Conservation (phyloP, 2,888 invertebrate species). For the Coronaproctus castanopsis region DNA sequence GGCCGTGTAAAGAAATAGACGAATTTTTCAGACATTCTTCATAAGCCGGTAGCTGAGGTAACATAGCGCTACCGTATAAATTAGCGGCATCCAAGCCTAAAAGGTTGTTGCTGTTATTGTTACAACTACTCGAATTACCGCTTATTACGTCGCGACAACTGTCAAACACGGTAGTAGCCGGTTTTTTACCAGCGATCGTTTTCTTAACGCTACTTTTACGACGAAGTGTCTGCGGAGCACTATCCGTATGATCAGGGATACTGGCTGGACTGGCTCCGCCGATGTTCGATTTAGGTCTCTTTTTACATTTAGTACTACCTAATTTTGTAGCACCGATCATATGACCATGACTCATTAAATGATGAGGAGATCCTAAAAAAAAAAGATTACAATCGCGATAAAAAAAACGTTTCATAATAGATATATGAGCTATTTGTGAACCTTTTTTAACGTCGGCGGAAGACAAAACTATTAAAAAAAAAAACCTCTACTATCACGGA, state of each 20-base stretch:
- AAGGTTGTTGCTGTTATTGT: constrained; percentile 25
- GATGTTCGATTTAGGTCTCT: constrained; percentile 45
- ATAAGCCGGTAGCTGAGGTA: constrained; percentile 27
- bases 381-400: too few relatives aligned
- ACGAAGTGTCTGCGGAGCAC: constrained; percentile 26
- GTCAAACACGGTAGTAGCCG: constrained; percentile 13
- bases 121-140: constrained; percentile 8
- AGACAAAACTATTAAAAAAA: too few relatives aligned
- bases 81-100: constrained; percentile 27
- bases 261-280: constrained; percentile 30
- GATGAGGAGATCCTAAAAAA: constrained; percentile 26
- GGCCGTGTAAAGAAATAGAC: constrained; percentile 25
- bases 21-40: constrained; percentile 31
- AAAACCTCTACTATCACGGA: too few relatives aligned
- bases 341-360: constrained; percentile 62
- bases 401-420: too few relatives aligned
- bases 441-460: too few relatives aligned
- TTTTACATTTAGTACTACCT: constrained; percentile 39
- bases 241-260: constrained; percentile 18
- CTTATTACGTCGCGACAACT: too few relatives aligned
- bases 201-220: constrained; percentile 64
- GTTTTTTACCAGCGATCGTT: constrained; percentile 25
- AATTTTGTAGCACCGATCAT: constrained; percentile 37
- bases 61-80: constrained; percentile 19
- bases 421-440: too few relatives aligned